Evolutionary conservation across 2,888 invertebrate genomes (phyloP).

Genomic region (Tryphoninae sp.): DNA sequence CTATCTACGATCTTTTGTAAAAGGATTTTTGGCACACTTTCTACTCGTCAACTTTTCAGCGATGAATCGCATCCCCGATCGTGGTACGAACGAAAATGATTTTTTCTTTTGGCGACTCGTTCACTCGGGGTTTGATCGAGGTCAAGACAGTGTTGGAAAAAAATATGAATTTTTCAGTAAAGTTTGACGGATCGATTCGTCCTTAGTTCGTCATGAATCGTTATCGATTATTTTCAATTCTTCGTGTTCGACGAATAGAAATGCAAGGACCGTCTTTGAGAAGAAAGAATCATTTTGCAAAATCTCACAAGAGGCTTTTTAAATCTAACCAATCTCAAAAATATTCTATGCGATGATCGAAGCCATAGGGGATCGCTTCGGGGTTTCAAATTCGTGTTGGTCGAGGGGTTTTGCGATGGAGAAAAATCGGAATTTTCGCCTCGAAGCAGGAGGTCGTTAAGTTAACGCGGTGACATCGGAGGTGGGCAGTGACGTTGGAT

Average conservation of each 20-base stretch:
- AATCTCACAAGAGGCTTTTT: too few species aligned
- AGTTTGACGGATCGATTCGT: background rate
- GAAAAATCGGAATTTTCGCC: conserved; percentile 57
- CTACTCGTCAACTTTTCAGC: conserved; percentile 53
- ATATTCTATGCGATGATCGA: too few species aligned
- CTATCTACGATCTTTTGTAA: conserved; percentile 61
- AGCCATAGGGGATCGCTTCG: too few species aligned
- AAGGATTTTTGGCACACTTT: conserved; percentile 74
- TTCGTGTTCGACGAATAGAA: too few species aligned
- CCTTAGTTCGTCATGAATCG: too few species aligned
- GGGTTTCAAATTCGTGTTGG: too few species aligned
- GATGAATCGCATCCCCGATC: conserved; percentile 17
- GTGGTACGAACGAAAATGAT: background rate
- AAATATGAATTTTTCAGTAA: background rate
- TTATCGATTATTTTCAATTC: too few species aligned
- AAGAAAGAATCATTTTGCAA: too few species aligned
- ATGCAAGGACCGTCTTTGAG: too few species aligned
- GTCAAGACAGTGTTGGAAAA: background rate
- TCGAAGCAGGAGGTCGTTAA: conserved; percentile 72
- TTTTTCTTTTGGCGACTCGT: too few species aligned
- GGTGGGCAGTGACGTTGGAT: conserved; percentile 63
- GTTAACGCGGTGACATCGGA: conserved; percentile 75
- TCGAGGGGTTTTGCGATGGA: background rate
- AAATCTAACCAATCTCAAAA: too few species aligned
- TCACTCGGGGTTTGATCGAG: too few species aligned